phyloP scores from a whole-genome alignment of 2,797 vertebrate species.

The Anguilla anguilla region DNA sequence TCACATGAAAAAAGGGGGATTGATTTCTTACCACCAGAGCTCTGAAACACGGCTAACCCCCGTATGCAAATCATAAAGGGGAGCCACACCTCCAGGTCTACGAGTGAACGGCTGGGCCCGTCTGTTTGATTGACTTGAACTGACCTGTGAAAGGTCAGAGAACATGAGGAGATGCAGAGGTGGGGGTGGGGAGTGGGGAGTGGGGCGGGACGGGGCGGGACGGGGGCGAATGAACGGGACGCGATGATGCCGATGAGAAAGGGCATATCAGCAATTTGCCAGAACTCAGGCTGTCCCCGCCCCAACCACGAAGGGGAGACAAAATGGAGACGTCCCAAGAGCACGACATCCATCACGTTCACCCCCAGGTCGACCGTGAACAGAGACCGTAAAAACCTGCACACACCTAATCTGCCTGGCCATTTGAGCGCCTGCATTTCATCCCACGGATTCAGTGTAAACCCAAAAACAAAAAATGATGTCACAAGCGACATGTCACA shows the following conservation, averaged over 20 bases:
- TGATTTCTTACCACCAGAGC: slow-evolving; percentile 52
- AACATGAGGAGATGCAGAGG: slow-evolving; percentile 6
- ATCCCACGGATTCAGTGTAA: neutral
- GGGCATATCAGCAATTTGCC: neutral
- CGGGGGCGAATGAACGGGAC: neutral
- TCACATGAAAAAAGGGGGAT: slow-evolving; percentile 47
- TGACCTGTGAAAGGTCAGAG: slow-evolving; percentile 57
- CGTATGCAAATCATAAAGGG: slow-evolving; percentile 36
- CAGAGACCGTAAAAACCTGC: neutral
- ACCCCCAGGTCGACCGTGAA: neutral
- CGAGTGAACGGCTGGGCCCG: slow-evolving; percentile 35
- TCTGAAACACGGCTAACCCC: slow-evolving; percentile 45
- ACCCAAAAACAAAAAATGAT: neutral
- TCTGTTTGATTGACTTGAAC: slow-evolving; percentile 34
- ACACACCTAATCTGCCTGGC: neutral
- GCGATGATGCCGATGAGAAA: neutral
- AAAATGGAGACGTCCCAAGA: neutral
- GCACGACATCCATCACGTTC: neutral
- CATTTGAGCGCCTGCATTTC: neutral
- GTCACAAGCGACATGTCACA: neutral
- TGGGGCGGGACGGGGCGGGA: neutral
- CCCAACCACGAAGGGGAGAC: neutral
- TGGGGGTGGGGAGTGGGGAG: slow-evolving; percentile 47
- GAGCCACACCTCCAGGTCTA: slow-evolving; percentile 29
- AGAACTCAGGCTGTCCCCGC: neutral